Conservation (phyloP, 2,113 vertebrate genomes). For the Ceyx cyanopectus region DNA sequence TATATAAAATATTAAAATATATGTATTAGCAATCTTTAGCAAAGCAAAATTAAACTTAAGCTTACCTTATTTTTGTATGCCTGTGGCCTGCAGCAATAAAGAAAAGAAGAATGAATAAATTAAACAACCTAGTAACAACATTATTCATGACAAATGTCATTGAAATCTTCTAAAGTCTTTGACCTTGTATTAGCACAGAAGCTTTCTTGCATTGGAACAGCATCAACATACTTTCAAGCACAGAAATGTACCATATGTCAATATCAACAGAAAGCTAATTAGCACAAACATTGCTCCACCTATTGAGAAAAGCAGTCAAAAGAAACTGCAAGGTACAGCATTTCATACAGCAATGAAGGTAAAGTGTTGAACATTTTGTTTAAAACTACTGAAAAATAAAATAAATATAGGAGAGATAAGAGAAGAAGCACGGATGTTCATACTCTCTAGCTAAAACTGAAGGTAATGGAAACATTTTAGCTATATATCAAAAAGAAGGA, state of each 20-base stretch:
- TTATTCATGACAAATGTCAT: slow-evolving; percentile 60
- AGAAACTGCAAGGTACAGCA: not conserved
- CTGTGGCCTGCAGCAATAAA: slow-evolving; percentile 81
- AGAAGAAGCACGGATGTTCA: not conserved
- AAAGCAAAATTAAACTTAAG: slow-evolving; percentile 13
- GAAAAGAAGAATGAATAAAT: slow-evolving; percentile 12
- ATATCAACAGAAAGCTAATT: slow-evolving; percentile 41
- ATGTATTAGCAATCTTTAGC: not conserved
- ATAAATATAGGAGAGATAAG: not conserved
- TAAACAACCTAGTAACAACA: slow-evolving; percentile 29
- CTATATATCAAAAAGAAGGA: not conserved
- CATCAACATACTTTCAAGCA: slow-evolving; percentile 75
- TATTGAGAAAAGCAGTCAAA: not conserved
- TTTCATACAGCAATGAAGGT: not conserved
- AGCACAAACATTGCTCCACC: not conserved
- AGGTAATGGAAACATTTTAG: not conserved
- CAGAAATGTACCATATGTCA: slow-evolving; percentile 69
- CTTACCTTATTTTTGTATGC: slow-evolving; percentile 83
- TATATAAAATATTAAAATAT: not conserved
- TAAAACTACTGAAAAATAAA: not conserved
- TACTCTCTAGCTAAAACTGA: not conserved
- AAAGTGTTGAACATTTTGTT: not conserved
- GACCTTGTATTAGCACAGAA: slow-evolving; percentile 85
- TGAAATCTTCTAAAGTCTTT: slow-evolving; percentile 46
- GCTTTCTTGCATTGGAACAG: slow-evolving; percentile 80